phyloP scores from a whole-genome alignment of 2,797 vertebrate genomes.

The Enteromius viviparus region DNA sequence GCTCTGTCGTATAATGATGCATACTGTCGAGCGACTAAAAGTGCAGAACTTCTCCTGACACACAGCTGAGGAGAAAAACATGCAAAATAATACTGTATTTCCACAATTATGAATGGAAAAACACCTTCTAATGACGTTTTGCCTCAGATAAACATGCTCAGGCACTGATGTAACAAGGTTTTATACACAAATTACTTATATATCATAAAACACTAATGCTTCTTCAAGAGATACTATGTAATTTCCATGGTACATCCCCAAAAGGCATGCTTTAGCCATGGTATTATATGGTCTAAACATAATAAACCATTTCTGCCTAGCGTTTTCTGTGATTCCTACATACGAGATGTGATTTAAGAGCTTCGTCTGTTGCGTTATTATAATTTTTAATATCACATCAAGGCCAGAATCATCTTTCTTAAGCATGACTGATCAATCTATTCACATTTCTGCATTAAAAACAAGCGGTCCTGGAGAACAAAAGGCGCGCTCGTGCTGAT shows the following conservation, averaged over 20 bases:
- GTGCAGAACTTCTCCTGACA: slow-evolving; percentile 69
- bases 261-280: not conserved
- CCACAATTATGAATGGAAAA: not conserved
- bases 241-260: not conserved
- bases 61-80: slow-evolving; percentile 67
- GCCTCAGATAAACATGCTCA: not conserved
- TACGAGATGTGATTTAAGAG: not conserved
- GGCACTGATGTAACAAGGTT: too few relatives aligned
- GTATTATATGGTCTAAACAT: not conserved
- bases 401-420: slow-evolving; percentile 25
- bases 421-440: slow-evolving; percentile 19
- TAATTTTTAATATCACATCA: not conserved
- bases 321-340: not conserved
- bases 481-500: not conserved
- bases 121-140: not conserved
- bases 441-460: slow-evolving; percentile 3
- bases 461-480: not conserved
- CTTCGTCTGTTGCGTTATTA: not conserved
- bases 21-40: slow-evolving; percentile 73
- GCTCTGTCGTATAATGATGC: slow-evolving; percentile 68
- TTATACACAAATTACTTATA: not conserved
- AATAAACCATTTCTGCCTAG: not conserved
- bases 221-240: not conserved
- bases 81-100: not conserved
- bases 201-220: not conserved